A percentile compares a stretch with the other conserved stretches of the same genome.
Evolutionary conservation across 2,113 vertebrate genomes (phyloP).

Genomic region (Callionymus lyra): DNA sequence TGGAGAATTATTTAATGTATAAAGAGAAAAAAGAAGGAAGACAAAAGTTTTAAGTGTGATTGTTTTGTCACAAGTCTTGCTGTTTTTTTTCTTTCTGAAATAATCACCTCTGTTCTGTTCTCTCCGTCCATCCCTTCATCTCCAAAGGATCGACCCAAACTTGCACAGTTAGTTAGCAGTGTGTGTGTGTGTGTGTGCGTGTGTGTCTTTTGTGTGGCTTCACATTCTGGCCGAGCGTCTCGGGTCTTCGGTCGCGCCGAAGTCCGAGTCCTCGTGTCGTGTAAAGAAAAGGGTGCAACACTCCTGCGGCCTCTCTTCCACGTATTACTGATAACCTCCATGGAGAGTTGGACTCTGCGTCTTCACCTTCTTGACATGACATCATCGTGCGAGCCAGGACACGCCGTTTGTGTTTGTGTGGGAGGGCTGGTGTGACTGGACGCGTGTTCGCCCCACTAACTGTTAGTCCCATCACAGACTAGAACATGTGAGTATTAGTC

Average conservation of each 20-base stretch:
- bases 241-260: slow-evolving; percentile 30
- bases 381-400: slow-evolving; percentile 25
- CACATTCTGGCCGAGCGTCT: slow-evolving; percentile 37
- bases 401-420: slow-evolving; percentile 15
- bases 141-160: slow-evolving; percentile 35
- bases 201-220: slow-evolving; percentile 33
- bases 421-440: slow-evolving; percentile 10
- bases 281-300: slow-evolving; percentile 10
- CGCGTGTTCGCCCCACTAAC: slow-evolving; percentile 23
- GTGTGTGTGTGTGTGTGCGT: too few species aligned
- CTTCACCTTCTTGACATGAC: too few species aligned
- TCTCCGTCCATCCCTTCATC: slow-evolving; percentile 34
- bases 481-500: slow-evolving; percentile 1
- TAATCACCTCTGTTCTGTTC: slow-evolving; percentile 28
- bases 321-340: slow-evolving; percentile 20
- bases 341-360: slow-evolving; percentile 19
- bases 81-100: slow-evolving; percentile 10
- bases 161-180: slow-evolving; percentile 42
- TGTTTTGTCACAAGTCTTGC: slow-evolving; percentile 33
- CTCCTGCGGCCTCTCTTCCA: slow-evolving; percentile 26
- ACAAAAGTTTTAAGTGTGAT: slow-evolving; percentile 19
- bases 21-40: slow-evolving; percentile 34
- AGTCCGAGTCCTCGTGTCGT: slow-evolving; percentile 19
- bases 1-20: slow-evolving; percentile 34
- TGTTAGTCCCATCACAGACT: too few species aligned